Percentiles rank a stretch among this genome's conserved stretches.
These are phyloP conservation scores for Noctua comes DNA, from an alignment of 2,888 invertebrate genomes.

Conservation along the genomic window DNA sequence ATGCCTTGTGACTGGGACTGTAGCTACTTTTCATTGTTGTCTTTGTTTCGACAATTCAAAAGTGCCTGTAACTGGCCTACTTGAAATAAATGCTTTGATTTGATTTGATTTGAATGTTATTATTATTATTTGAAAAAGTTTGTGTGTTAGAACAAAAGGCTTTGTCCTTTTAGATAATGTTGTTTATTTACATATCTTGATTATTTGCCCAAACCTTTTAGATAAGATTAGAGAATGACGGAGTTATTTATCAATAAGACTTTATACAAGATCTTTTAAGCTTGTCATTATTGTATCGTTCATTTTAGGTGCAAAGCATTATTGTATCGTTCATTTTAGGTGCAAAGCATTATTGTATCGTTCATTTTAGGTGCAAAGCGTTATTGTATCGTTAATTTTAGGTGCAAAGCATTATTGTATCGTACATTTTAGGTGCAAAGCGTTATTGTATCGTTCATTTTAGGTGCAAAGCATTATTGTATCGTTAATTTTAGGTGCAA, in stretches of 20 bases:
- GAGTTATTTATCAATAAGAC: conserved; percentile 21
- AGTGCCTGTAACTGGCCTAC: no score
- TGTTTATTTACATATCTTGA: conserved; percentile 25
- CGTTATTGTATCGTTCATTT: background rate
- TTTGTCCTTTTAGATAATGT: conserved; percentile 10
- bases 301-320: background rate
- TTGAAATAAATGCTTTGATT: no score
- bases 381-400: conserved; percentile 4
- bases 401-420: background rate
- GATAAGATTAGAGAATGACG: background rate
- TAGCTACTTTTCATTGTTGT: no score
- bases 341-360: background rate
- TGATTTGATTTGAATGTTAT: no score
- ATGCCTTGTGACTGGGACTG: no score
- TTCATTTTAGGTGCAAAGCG: background rate
- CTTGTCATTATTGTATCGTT: background rate
- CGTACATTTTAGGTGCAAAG: background rate
- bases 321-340: conserved; percentile 3
- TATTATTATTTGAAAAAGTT: no score
- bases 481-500: background rate
- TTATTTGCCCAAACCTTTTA: conserved; percentile 17
- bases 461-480: conserved; percentile 2
- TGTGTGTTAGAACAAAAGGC: conserved; percentile 19
- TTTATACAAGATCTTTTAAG: conserved; percentile 11
- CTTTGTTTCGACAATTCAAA: no score